These are phyloP conservation scores for Brachirus orientalis DNA, from an alignment of 2,113 vertebrate species.

Conservation along the genomic window DNA sequence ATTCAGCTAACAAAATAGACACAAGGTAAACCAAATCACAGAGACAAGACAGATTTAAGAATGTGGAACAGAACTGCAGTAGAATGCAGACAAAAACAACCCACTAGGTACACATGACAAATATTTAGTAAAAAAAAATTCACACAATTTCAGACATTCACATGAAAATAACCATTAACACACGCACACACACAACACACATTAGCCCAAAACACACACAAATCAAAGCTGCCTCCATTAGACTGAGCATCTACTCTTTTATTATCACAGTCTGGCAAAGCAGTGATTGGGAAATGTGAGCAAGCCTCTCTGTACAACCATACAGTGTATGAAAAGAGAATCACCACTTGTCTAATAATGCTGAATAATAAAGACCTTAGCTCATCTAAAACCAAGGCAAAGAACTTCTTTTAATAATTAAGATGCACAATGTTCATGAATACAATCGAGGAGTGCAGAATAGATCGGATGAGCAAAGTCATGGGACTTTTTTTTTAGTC, in stretches of 20 bases:
- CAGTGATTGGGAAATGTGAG: not conserved
- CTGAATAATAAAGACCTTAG: constrained; percentile 58
- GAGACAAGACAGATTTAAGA: constrained; percentile 20
- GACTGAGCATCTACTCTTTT: constrained; percentile 63
- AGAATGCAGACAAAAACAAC: constrained; percentile 8
- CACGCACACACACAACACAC: not conserved
- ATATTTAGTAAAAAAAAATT: constrained; percentile 3
- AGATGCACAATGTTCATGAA: constrained; percentile 40
- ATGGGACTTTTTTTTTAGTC: not conserved
- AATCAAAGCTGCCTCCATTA: constrained; percentile 38
- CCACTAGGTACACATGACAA: constrained; percentile 6
- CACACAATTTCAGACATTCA: constrained; percentile 8
- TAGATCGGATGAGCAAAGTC: not conserved
- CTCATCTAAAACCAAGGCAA: constrained; percentile 38
- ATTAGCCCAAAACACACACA: constrained; percentile 11
- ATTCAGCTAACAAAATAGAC: not conserved
- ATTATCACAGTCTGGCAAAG: constrained; percentile 61
- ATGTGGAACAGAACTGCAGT: too few relatives aligned
- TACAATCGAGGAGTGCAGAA: constrained; percentile 9
- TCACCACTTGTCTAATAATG: constrained; percentile 32
- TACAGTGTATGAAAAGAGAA: not conserved
- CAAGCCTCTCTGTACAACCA: not conserved
- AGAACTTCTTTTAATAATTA: constrained; percentile 67
- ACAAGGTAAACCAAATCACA: constrained; percentile 8
- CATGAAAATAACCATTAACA: constrained; percentile 16